Percentiles rank a stretch among this genome's conserved stretches.
Evolutionary conservation across 2,888 invertebrate genomes (phyloP).

Genomic region (Drosophila demipolita): DNA sequence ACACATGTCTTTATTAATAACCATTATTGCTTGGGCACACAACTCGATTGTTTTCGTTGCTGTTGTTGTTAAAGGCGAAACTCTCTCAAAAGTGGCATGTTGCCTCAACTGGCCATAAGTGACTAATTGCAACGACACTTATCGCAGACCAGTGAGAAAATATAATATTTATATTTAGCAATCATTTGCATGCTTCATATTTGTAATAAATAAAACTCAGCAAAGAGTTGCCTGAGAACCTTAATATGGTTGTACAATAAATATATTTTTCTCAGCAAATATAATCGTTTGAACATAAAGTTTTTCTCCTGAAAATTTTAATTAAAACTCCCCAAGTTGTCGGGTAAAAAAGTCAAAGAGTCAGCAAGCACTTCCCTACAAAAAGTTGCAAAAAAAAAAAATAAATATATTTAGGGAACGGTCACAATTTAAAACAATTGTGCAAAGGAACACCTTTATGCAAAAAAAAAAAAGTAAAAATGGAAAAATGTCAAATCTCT

Average conservation of each 20-base stretch:
- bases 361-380: not conserved
- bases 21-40: conserved; percentile 62
- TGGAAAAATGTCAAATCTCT: conserved; percentile 52
- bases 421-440: not conserved
- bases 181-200: conserved; percentile 28
- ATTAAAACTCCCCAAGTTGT: not conserved
- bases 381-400: not conserved
- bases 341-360: not conserved
- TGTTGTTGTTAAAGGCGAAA: conserved; percentile 22
- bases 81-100: conserved; percentile 44
- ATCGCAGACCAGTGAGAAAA: conserved; percentile 46
- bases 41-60: conserved; percentile 40
- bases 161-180: conserved; percentile 45
- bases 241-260: not conserved
- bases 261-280: too few species aligned
- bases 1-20: conserved; percentile 76
- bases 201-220: conserved; percentile 6
- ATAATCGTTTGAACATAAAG: not conserved
- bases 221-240: conserved; percentile 19
- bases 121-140: conserved; percentile 43
- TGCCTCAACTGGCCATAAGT: conserved; percentile 42
- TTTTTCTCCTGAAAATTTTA: not conserved
- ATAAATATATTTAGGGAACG: not conserved
- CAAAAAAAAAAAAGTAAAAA: conserved; percentile 1
- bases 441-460: conserved; percentile 5